phyloP scores from a whole-genome alignment of 2,113 vertebrate genomes.

The Sylvia atricapilla region DNA sequence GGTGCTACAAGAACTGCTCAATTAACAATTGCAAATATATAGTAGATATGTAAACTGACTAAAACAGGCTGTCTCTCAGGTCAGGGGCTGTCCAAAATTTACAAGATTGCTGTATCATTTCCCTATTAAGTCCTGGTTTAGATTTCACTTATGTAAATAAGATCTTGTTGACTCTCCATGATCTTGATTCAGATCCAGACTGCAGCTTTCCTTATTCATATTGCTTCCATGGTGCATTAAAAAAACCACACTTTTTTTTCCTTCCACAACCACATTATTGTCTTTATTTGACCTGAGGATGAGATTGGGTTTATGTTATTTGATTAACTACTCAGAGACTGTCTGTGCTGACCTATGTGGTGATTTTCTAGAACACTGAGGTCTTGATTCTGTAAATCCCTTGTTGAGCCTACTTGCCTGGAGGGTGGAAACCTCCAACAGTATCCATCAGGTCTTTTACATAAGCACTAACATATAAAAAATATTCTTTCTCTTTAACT shows the following conservation, averaged over 20 bases:
- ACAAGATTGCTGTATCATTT: not conserved
- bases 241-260: rapidly evolving
- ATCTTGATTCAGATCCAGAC: not conserved
- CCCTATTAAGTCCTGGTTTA: not conserved
- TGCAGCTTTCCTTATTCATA: not conserved
- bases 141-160: not conserved
- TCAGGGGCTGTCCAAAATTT: not conserved
- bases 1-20: not conserved
- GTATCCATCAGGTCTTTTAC: not conserved
- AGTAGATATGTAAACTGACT: not conserved
- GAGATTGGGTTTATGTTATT: not conserved
- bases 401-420: not conserved
- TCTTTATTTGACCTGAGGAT: not conserved
- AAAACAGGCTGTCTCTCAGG: not conserved
- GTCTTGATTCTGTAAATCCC: not conserved
- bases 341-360: not conserved
- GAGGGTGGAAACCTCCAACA: not conserved
- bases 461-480: not conserved
- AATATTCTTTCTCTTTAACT: not conserved
- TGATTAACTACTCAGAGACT: not conserved
- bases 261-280: not conserved
- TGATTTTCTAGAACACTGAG: not conserved
- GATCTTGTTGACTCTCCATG: not conserved
- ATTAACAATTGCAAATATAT: not conserved
- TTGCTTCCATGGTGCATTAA: not conserved